A percentile compares a stretch with the other conserved stretches of the same genome.
Evolutionary conservation across 2,113 vertebrate species (phyloP).

Genomic region (Dasyprocta punctata): DNA sequence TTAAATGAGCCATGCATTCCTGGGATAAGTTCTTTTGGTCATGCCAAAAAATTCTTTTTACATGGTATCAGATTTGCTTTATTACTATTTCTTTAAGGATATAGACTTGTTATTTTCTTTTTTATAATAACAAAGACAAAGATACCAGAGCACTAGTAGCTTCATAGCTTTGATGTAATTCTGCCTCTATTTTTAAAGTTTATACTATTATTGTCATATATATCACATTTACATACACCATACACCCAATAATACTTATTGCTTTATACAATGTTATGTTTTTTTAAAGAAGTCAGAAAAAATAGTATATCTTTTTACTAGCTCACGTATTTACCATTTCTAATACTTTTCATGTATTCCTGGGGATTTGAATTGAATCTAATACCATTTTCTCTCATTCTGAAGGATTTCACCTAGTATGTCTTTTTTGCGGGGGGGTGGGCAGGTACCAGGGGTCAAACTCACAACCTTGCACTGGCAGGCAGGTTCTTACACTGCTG

Average conservation of each 20-base stretch:
- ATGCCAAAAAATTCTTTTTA: neutral
- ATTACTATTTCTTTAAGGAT: neutral
- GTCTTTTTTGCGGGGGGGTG: too few species aligned
- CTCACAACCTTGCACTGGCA: too few species aligned
- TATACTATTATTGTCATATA: neutral
- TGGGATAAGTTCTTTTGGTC: neutral
- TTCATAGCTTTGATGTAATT: neutral
- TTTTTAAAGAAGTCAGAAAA: conserved; percentile 29
- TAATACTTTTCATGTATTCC: neutral
- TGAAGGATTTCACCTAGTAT: neutral
- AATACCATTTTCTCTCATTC: neutral
- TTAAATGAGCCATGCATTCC: conserved; percentile 6
- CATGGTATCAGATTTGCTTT: neutral
- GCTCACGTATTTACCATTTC: neutral
- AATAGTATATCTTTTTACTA: conserved; percentile 15
- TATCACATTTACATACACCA: neutral
- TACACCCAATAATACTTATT: neutral
- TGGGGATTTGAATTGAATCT: neutral
- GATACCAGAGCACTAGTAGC: neutral
- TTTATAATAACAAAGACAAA: neutral
- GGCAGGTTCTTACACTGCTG: too few species aligned
- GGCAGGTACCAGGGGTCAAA: too few species aligned
- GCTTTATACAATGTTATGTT: neutral
- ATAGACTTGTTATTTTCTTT: neutral
- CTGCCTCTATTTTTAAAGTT: neutral